These are phyloP conservation scores for Spheniscus mendiculus DNA, from an alignment of 2,113 vertebrate species.

Conservation along the genomic window DNA sequence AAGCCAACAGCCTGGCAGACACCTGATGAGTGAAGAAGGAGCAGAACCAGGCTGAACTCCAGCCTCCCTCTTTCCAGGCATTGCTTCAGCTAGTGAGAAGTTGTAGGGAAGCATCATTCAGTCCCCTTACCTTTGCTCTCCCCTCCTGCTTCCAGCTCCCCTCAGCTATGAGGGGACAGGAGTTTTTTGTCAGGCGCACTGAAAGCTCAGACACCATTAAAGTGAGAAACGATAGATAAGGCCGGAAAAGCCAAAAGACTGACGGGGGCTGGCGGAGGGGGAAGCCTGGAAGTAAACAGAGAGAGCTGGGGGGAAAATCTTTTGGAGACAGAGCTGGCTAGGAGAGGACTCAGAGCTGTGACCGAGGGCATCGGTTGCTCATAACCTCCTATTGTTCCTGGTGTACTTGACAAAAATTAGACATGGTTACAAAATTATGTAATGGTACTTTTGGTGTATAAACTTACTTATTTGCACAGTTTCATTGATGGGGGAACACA, in stretches of 20 bases:
- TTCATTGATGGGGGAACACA: not conserved
- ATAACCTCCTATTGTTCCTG: not conserved
- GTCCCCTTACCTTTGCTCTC: not conserved
- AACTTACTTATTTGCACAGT: not conserved
- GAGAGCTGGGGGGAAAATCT: not conserved
- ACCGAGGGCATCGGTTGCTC: not conserved
- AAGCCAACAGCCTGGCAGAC: not conserved
- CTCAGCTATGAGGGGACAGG: not conserved
- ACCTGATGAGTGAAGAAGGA: not conserved
- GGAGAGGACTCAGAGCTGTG: not conserved
- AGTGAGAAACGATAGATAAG: not conserved
- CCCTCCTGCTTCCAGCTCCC: not conserved
- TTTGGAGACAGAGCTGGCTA: not conserved
- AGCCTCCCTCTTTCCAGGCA: not conserved
- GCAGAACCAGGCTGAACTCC: not conserved
- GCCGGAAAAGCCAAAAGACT: not conserved
- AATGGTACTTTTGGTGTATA: not conserved
- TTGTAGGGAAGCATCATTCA: not conserved
- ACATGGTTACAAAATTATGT: not conserved
- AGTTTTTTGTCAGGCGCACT: not conserved
- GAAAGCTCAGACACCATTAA: not conserved
- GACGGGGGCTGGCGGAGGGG: no score
- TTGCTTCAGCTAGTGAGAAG: not conserved
- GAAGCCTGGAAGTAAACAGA: not conserved
- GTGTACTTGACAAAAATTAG: not conserved